Evolutionary conservation across 2,113 vertebrate species (phyloP).

Genomic region (Platichthys stellatus): DNA sequence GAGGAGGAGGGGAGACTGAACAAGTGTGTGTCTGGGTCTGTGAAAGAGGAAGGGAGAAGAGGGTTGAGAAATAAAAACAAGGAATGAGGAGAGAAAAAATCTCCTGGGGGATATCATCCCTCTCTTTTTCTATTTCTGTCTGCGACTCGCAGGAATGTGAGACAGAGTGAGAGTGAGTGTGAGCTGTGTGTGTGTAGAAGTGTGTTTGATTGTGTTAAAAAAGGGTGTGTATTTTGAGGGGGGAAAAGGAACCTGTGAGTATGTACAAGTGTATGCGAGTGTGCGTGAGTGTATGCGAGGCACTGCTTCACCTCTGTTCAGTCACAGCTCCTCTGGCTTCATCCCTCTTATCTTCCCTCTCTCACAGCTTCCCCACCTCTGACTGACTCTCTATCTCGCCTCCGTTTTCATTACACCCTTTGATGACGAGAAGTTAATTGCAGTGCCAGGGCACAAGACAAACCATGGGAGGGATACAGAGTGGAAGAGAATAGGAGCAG

Average conservation of each 20-base stretch:
- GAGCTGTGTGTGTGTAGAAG: conserved; percentile 33
- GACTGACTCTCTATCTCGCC: conserved; percentile 58
- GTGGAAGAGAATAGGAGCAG: conserved; percentile 27
- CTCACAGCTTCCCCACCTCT: conserved; percentile 57
- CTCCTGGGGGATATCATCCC: conserved; percentile 52
- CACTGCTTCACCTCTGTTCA: conserved; percentile 58
- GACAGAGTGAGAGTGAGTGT: conserved; percentile 36
- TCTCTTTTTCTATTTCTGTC: conserved; percentile 49
- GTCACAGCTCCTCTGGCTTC: conserved; percentile 52
- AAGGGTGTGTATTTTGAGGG: conserved; percentile 41
- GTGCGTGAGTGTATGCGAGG: conserved; percentile 6
- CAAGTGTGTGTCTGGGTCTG: conserved; percentile 41
- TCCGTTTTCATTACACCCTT: conserved; percentile 69
- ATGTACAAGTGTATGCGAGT: neutral
- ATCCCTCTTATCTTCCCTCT: conserved; percentile 60
- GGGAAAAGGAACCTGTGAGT: neutral
- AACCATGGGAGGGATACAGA: conserved; percentile 49
- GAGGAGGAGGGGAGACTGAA: conserved; percentile 33
- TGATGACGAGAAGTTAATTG: conserved; percentile 76
- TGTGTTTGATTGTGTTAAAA: conserved; percentile 42
- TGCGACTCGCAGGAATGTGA: conserved; percentile 53
- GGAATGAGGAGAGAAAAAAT: conserved; percentile 46
- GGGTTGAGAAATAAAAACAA: conserved; percentile 55
- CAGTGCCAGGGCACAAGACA: conserved; percentile 59
- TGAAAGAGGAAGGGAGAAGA: conserved; percentile 36